Base-by-base conservation (phyloP, 2,113 vertebrate species). In the Hipposideros armiger region DNA sequence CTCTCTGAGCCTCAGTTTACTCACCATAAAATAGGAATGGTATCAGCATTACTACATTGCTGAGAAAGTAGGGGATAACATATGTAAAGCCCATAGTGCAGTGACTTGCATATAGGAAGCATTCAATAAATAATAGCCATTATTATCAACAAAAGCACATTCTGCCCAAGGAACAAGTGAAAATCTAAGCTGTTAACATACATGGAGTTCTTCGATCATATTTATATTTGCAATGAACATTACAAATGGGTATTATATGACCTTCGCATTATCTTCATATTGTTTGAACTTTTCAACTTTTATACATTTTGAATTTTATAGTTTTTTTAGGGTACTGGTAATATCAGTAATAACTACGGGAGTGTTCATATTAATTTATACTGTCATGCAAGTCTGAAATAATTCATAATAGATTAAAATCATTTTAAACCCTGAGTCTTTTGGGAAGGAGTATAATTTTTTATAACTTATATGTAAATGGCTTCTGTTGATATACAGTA, bases 261-360 rank as follows among this genome's bases (percentile, higher is more conserved):
- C 36, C 17, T 82, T 60, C 82, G 14, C 56, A 52, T 8, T 60
- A 24, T 47, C 17, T 82, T 60, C 82, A 17, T 70, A 45, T 11
- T 60, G n/a, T 17, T 60, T 85, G 81, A 28, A 64, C 24, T 83
- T 92, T 70, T 84, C 11, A 58, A 77, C 30, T 84, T 60, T 78
- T 58, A 66, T 22, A 60, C 17, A 77, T 74, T 95, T 91, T 93
- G 3, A 86, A 82, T 67, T 89, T 88, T 32, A 89, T 62, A 80
- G 0, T 73, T 87, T 73, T 87, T 73, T 56, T 19, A 83, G 24
- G 62, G n/a, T 76, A 72, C 86, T 60, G 10, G 28, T 77, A 87
- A 76, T 72, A 52, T 58, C 32, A 50, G 17, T 64, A 91, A 73
- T 90, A 19, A 60, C 67, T 78, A 64, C 26, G 19, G 36, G 64